Conservation (phyloP, 2,888 invertebrate genomes). For the Plutella xylostella region DNA sequence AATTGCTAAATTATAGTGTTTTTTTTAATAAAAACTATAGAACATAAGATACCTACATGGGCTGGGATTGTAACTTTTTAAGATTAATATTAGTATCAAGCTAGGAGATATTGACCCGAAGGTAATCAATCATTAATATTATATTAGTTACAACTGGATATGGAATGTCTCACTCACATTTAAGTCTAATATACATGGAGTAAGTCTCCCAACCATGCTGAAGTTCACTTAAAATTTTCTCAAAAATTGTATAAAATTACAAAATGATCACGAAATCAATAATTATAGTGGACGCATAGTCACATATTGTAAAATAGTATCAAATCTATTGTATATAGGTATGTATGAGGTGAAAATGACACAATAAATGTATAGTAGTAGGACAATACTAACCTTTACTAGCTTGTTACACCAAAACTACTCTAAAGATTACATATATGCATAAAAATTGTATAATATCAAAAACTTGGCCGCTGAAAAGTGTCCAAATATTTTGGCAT, state of each 20-base stretch:
- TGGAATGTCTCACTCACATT: constrained; percentile 66
- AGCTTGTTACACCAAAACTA: constrained; percentile 50
- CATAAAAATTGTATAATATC: constrained; percentile 62
- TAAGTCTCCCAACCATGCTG: constrained; percentile 43
- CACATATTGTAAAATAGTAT: constrained; percentile 39
- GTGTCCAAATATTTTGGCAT: constrained; percentile 14
- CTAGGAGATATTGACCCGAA: constrained; percentile 14
- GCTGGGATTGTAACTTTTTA: constrained; percentile 12
- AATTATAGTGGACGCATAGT: constrained; percentile 36
- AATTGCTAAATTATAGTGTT: not conserved
- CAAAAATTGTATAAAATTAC: constrained; percentile 68
- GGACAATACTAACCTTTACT: constrained; percentile 25
- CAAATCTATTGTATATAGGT: constrained; percentile 49
- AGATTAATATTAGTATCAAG: constrained; percentile 3
- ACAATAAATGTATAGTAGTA: constrained; percentile 18
- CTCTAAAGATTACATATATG: constrained; percentile 59
- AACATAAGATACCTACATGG: not conserved
- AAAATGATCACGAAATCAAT: constrained; percentile 57
- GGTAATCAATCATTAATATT: constrained; percentile 16
- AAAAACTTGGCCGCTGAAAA: constrained; percentile 57
- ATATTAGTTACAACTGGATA: constrained; percentile 37
- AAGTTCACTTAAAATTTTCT: constrained; percentile 50
- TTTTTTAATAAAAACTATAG: not conserved
- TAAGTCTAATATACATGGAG: constrained; percentile 49
- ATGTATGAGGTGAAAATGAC: constrained; percentile 48